phyloP scores from a whole-genome alignment of 2,888 invertebrate genomes.

The Pycnomerus fuliginosus region DNA sequence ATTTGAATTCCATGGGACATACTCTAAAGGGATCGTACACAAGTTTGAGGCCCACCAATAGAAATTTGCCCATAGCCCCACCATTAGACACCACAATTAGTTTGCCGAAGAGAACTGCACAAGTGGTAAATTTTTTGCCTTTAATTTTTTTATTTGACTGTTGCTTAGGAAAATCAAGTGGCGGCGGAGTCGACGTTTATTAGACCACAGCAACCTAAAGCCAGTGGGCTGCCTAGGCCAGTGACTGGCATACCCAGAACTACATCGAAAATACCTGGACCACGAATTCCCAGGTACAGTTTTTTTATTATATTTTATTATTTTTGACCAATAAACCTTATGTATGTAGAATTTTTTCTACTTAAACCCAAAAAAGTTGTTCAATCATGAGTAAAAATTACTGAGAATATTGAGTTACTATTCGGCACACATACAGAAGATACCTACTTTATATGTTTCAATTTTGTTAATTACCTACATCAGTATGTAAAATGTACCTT shows the following conservation, averaged over 20 bases:
- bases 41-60: constrained; percentile 43
- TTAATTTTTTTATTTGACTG: neutral
- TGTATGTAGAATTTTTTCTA: no score
- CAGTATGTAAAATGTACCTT: no score
- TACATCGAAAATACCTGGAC: constrained; percentile 47
- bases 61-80: constrained; percentile 43
- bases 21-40: constrained; percentile 47
- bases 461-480: neutral
- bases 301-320: no score
- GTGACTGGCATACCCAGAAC: constrained; percentile 47
- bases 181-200: constrained; percentile 27
- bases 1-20: constrained; percentile 40
- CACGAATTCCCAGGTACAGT: constrained; percentile 37
- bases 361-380: no score
- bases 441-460: no score
- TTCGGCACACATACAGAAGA: no score
- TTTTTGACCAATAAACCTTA: no score
- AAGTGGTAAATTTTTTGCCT: constrained; percentile 1
- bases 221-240: constrained; percentile 49
- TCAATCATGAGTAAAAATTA: no score
- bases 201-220: constrained; percentile 31
- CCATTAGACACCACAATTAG: constrained; percentile 30
- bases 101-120: constrained; percentile 3
- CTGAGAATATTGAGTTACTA: no score
- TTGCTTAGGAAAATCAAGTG: constrained; percentile 7